phyloP scores from a whole-genome alignment of 2,113 vertebrate species.

The Noctilio leporinus region DNA sequence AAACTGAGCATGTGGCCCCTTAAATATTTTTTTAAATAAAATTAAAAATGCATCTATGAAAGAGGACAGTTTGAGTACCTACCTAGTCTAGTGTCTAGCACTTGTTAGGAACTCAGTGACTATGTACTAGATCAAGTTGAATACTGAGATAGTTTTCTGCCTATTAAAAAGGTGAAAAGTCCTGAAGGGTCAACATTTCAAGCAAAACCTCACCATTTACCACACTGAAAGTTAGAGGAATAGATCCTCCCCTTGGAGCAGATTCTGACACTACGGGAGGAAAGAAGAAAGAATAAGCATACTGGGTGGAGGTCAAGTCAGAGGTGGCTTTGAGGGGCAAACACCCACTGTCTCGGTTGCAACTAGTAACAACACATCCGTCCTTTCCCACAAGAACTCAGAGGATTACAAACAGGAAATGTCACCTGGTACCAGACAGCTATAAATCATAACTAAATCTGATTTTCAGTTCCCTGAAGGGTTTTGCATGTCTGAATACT shows the following conservation, averaged over 20 bases:
- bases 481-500: not conserved
- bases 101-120: not conserved
- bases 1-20: not conserved
- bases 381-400: not conserved
- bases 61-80: not conserved
- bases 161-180: not conserved
- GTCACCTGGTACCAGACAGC: not conserved
- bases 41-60: not conserved
- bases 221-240: not conserved
- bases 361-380: not conserved
- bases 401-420: not conserved
- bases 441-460: not conserved
- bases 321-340: not conserved
- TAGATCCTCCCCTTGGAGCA: not conserved
- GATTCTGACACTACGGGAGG: not conserved
- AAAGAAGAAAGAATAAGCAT: not conserved
- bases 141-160: not conserved
- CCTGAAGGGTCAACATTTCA: not conserved
- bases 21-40: not conserved
- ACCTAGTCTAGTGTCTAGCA: not conserved
- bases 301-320: not conserved
- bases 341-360: not conserved
- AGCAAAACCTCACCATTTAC: not conserved
- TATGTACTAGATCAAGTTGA: not conserved
- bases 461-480: not conserved